Evolutionary conservation across 2,113 vertebrate genomes (phyloP), one percentile per base, ranked within the genome.

Genomic region (Thymallus thymallus): DNA sequence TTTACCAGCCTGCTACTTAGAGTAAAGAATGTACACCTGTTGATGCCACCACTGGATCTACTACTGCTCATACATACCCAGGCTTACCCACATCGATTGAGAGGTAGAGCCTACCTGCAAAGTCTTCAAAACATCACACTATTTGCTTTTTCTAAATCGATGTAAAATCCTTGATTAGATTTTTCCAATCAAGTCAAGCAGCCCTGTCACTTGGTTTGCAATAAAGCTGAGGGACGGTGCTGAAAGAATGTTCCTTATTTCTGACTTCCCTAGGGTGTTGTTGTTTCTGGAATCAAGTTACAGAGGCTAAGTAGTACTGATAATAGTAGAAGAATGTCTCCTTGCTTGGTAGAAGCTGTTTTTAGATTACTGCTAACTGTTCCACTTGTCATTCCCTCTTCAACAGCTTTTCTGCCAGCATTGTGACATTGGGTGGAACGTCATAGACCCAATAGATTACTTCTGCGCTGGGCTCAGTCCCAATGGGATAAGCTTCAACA

Each of bases 371-470:
- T 41, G 9, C 35, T 41, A 41, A 41, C 35, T 41, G 1, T 41
- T 41, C 35, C 35, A 62, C 76, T 35, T 23, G 58, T 41, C 9
- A 72, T 13, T 13, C 32, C 67, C 10, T 81, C 66, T 80, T 81
- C 68, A 12, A 72, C 83, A 88, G 86, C 2, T 48, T 46, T 69
- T 6, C 16, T 69, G 22, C 20, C 22, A 69, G 18, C 22, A 20
- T 22, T 41, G 29, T 35, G 4, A n/a, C 0, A 14, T 56, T 18
- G 41, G 71, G 4, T 63, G 6, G 22, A 29, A 22, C 9, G 4
- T 22, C 4, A 56, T 24, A 16, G 32, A 23, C 22, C 62, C 24
- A 26, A 26, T 3, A 29, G 51, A 87, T 73, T 29, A 51, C 46
- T 65, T 16, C 23, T 0, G 12, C 65, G 24, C 1, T 3, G 22